Percentiles rank a stretch among this genome's conserved stretches.
These are phyloP conservation scores for Acleris emargana DNA, from an alignment of 2,888 invertebrate genomes.

Conservation along the genomic window DNA sequence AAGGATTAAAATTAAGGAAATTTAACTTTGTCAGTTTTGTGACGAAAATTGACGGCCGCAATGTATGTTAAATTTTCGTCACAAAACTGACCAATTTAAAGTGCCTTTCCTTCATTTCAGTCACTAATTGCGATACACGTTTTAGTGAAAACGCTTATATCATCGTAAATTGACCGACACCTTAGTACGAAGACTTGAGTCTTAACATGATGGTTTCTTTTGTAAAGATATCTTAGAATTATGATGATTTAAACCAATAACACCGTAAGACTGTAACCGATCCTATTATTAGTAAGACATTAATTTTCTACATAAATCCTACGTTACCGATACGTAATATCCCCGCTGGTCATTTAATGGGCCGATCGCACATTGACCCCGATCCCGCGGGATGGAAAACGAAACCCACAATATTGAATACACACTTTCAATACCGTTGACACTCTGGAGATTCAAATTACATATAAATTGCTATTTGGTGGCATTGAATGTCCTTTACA, in stretches of 20 bases:
- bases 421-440: too few species aligned
- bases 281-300: constrained; percentile 19
- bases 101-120: too few species aligned
- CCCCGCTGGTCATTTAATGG: constrained; percentile 62
- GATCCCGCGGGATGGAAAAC: constrained; percentile 54
- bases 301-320: constrained; percentile 20
- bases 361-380: constrained; percentile 77
- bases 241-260: constrained; percentile 3
- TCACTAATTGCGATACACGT: too few species aligned
- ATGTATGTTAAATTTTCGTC: too few species aligned
- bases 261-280: constrained; percentile 13
- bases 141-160: too few species aligned
- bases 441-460: too few species aligned
- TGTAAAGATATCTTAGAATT: background rate
- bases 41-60: too few species aligned
- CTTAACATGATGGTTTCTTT: background rate
- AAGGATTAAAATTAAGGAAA: too few species aligned
- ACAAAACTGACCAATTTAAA: too few species aligned
- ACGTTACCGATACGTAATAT: constrained; percentile 62
- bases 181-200: background rate
- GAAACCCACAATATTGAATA: constrained; percentile 52
- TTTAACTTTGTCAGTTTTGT: too few species aligned
- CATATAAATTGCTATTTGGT: too few species aligned
- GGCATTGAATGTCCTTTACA: too few species aligned
- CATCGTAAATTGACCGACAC: background rate